A percentile compares a stretch with the other conserved stretches of the same genome.
phyloP scores from a whole-genome alignment of 2,113 vertebrate species.

The Larimichthys crocea region DNA sequence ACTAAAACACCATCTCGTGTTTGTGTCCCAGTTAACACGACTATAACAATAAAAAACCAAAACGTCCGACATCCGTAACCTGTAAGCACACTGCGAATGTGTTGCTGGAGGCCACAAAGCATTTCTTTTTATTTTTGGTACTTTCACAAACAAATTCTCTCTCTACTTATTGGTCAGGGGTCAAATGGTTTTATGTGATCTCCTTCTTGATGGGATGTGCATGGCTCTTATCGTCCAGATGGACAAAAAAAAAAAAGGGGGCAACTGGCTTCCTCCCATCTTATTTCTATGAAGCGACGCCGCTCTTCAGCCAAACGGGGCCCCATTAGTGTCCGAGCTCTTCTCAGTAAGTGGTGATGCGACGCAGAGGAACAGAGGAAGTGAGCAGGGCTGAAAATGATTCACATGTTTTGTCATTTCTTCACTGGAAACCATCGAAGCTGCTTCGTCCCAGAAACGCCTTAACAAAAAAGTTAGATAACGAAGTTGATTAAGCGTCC shows the following conservation, averaged over 20 bases:
- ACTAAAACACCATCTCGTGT: conserved; percentile 87
- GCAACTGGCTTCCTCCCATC: conserved; percentile 77
- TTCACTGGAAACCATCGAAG: neutral
- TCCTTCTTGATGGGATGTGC: conserved; percentile 86
- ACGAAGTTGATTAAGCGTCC: neutral
- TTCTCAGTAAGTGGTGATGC: neutral
- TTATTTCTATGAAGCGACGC: conserved; percentile 75
- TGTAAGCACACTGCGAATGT: conserved; percentile 88
- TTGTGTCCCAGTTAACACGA: conserved; percentile 84
- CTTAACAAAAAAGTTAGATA: neutral
- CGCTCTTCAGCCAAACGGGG: conserved; percentile 57
- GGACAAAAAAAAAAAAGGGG: conserved; percentile 71
- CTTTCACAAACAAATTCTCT: conserved; percentile 87
- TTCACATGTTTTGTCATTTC: neutral
- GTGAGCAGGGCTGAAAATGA: conserved; percentile 1
- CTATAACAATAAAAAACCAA: conserved; percentile 92
- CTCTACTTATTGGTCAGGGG: conserved; percentile 86
- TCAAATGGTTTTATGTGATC: conserved; percentile 84
- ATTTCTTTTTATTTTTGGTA: conserved; percentile 21
- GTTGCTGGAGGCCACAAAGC: conserved; percentile 86
- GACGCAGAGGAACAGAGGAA: neutral
- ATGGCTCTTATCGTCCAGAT: conserved; percentile 79
- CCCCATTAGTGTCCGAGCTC: conserved; percentile 7
- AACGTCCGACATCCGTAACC: conserved; percentile 91
- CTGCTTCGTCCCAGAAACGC: neutral